A percentile compares a stretch with the other conserved stretches of the same genome.
These are phyloP conservation scores for Dicyrtoma fusca DNA, from an alignment of 2,888 invertebrate genomes.

Conservation along the genomic window DNA sequence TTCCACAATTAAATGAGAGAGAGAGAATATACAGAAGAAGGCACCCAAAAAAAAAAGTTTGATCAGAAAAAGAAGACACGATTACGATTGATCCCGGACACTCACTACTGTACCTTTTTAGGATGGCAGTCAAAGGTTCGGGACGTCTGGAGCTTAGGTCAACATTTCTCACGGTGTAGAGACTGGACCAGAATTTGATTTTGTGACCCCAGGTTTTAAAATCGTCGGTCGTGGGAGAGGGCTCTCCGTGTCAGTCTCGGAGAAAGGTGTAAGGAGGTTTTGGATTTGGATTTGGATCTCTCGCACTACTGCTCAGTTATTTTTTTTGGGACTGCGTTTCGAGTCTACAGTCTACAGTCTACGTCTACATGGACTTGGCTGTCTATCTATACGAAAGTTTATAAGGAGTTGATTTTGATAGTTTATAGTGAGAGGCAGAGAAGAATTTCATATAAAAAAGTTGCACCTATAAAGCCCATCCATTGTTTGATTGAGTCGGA, in stretches of 20 bases:
- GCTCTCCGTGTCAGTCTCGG: too few relatives aligned
- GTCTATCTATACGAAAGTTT: too few relatives aligned
- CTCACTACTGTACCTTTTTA: neutral
- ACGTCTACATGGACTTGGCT: neutral
- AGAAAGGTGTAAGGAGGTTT: neutral
- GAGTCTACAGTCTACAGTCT: too few relatives aligned
- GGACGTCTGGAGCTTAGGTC: neutral
- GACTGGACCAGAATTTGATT: neutral
- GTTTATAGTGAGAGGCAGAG: neutral
- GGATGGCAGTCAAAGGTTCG: slow-evolving; percentile 4
- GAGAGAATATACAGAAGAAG: too few relatives aligned
- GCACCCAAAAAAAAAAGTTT: neutral
- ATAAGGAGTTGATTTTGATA: too few relatives aligned
- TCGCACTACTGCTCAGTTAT: too few relatives aligned
- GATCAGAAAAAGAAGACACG: too few relatives aligned
- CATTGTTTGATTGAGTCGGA: too few relatives aligned
- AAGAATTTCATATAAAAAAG: neutral
- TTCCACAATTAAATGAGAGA: too few relatives aligned
- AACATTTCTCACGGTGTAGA: neutral
- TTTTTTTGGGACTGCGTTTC: too few relatives aligned
- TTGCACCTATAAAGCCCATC: neutral
- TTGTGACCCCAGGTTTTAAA: neutral
- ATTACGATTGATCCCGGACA: too few relatives aligned
- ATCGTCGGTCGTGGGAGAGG: neutral
- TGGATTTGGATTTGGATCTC: too few relatives aligned